These are phyloP conservation scores for Taenaris catops DNA, from an alignment of 2,888 invertebrate genomes.

Conservation along the genomic window DNA sequence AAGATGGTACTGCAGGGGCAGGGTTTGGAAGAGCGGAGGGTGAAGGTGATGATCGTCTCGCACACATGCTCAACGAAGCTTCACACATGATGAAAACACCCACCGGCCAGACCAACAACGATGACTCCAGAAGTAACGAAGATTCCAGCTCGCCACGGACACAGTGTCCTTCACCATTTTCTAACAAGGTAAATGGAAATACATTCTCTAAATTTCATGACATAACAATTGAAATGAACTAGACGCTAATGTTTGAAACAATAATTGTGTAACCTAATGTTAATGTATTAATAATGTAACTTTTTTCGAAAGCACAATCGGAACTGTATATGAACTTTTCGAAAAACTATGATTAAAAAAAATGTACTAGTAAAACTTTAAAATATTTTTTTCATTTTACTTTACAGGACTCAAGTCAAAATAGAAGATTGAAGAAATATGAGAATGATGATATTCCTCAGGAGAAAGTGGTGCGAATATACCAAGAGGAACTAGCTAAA, in stretches of 20 bases:
- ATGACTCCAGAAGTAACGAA: constrained; percentile 86
- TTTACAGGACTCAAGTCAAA: constrained; percentile 82
- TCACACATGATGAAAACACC: constrained; percentile 91
- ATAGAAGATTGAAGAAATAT: constrained; percentile 90
- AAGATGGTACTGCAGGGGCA: constrained; percentile 88
- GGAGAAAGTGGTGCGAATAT: constrained; percentile 96
- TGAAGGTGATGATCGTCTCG: constrained; percentile 93
- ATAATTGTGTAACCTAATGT: too few relatives aligned
- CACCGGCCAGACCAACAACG: constrained; percentile 64
- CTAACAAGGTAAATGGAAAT: constrained; percentile 76
- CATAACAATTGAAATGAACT: too few relatives aligned
- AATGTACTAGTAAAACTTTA: too few relatives aligned
- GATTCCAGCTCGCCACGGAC: constrained; percentile 89
- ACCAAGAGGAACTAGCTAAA: constrained; percentile 96
- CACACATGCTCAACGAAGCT: constrained; percentile 95
- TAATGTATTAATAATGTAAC: too few relatives aligned
- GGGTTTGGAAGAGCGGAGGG: constrained; percentile 88
- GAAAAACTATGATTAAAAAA: too few relatives aligned
- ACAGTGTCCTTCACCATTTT: constrained; percentile 90
- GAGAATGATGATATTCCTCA: constrained; percentile 97
- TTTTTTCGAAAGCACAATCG: too few relatives aligned
- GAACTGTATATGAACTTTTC: too few relatives aligned
- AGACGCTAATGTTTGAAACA: too few relatives aligned
- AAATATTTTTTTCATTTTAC: constrained; percentile 1
- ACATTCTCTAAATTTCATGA: too few relatives aligned